Evolutionary conservation across 2,797 vertebrate species (phyloP), one percentile per base, ranked within the genome.

Genomic region (Chaetodon trifasciatus): DNA sequence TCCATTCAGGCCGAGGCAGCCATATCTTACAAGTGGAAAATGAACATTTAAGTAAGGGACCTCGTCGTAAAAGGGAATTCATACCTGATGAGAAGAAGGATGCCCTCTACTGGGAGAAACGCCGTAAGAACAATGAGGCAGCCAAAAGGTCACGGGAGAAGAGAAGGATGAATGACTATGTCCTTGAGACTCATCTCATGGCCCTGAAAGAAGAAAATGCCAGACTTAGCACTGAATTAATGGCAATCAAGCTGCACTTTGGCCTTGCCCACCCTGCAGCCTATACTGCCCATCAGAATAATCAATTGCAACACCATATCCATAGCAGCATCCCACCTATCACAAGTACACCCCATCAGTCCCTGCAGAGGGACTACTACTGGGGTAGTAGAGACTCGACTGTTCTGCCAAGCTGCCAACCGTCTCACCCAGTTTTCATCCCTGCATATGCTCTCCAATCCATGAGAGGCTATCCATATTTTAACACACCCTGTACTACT

Each of bases 121-220:
- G 98, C 3, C 95, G 93, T 23, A 98, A 97, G 93, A 99, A 99
- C 94, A 99, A 99, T 0, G 97, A 98, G 74, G 97, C 97, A 0
- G 98, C 98, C 85, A 98, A 97, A 78, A 94, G 96, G 21, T 99
- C 98, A 0, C 92, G 98, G 32, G 97, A 99, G 84, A 99, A 97
- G 93, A 93, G 97, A 21, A 93, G 95, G 13, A 94, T 96, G 70
- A 96, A 94, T 0, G 97, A 99, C 39, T 94, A 93, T 0, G 95
- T 97, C 53, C 85, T 97, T 70, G 97, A 98, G 92, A 90, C 67
- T 57, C 95, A 94, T 72, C 72, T 99, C 79, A 76, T 93, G 0
- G 93, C 95, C 0, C 84, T 98, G 91, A 96, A 93, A 17, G 93
- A 97, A 75, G 97, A 99, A 91, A 99, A 99, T 0, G 53, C 92